Conservation (phyloP, 2,888 invertebrate genomes). For the Dicycla oo region DNA sequence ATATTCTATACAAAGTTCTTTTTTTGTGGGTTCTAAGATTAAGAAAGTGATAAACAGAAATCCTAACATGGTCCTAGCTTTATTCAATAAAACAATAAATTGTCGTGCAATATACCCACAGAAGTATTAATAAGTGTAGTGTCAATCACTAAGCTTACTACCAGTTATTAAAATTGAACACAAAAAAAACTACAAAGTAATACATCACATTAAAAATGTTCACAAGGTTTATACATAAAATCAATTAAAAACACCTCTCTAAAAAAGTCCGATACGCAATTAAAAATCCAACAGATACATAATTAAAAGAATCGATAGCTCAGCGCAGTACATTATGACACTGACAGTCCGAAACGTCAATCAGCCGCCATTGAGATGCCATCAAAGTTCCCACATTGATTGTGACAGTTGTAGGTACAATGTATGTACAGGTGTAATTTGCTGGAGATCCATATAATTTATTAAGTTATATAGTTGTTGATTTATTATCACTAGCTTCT, state of each 20-base stretch:
- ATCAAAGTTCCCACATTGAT: conserved; percentile 46
- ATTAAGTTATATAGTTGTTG: conserved; percentile 29
- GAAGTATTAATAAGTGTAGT: conserved; percentile 15
- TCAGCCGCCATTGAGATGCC: conserved; percentile 54
- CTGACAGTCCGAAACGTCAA: conserved; percentile 52
- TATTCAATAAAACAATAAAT: background rate
- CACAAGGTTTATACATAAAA: conserved; percentile 35
- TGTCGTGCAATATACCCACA: background rate
- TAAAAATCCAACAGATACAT: conserved; percentile 34
- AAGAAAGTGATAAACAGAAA: too few relatives aligned
- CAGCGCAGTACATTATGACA: conserved; percentile 16
- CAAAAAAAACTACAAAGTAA: conserved; percentile 37
- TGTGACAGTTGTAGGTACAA: conserved; percentile 31
- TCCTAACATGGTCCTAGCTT: background rate
- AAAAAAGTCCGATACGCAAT: conserved; percentile 33
- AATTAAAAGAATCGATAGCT: conserved; percentile 44
- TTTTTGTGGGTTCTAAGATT: background rate
- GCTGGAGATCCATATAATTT: conserved; percentile 17
- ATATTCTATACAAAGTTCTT: background rate
- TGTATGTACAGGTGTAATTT: conserved; percentile 30
- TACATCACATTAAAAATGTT: conserved; percentile 36
- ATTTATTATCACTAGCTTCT: conserved; percentile 27
- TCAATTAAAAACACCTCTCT: conserved; percentile 42
- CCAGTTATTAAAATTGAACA: conserved; percentile 28
- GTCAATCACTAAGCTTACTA: conserved; percentile 38